Evolutionary conservation across 1,140 invertebrate species (phyloP), one percentile per base, ranked within the genome.

Genomic region (Aplysia californica): DNA sequence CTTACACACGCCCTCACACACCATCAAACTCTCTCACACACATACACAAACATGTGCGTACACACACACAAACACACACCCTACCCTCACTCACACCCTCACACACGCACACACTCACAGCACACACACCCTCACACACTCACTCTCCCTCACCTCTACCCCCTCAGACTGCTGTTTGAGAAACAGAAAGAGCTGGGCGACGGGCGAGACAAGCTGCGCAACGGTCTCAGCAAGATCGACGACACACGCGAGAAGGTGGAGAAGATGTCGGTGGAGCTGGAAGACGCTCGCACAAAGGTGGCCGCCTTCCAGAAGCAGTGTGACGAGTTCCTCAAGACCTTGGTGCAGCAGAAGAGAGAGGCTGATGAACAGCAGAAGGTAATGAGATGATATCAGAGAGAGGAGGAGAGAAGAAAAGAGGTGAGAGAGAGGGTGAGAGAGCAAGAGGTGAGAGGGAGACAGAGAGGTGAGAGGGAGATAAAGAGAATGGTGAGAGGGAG

Each of bases 201-300:
- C 36, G 92, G 93, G 80, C 93, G 94, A 2, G 93, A 94, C 85
- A 95, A 95, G 83, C 81, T 91, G 29, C 86, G 85, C 29, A 94
- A 93, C 84, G 95, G 95, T 26, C 87, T 96, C 44, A 93, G 91
- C 20, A 96, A 95, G 89, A 94, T 96, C 75, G 94, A 94, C 71
- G 94, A 95, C 78, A 91, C 91, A 0, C 79, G 93, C 38, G 91
- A 92, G 74, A 94, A 88, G 78, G 89, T 90, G 1, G 92, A 93
- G 75, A 92, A 93, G 71, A 96, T 96, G 94, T 94, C 94, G 0
- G 91, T 93, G 31, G 95, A 96, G 84, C 86, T 96, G 68, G 94
- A 94, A 84, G 89, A 93, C 15, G 94, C 95, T n/a, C 94, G 95
- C 88, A 91, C 91, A 38, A 93, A 92, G 91, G 93, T 95, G 6